Percentiles rank a stretch among this genome's conserved stretches.
These are phyloP conservation scores for Gasteruption jaculator DNA, from an alignment of 2,888 invertebrate genomes.

Conservation along the genomic window DNA sequence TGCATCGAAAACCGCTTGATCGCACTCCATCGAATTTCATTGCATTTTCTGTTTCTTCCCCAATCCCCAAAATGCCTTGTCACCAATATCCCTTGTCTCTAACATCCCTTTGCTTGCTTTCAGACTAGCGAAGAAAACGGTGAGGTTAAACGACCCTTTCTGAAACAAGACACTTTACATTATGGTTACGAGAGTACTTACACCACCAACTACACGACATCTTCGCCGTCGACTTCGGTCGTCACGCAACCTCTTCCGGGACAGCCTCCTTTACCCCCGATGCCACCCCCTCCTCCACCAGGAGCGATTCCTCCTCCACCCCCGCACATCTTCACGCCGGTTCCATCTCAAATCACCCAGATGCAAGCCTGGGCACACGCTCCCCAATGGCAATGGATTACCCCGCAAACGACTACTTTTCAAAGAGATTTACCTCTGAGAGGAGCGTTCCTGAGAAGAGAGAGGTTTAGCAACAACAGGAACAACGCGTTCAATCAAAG, in stretches of 20 bases:
- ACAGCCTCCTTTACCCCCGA: conserved; percentile 47
- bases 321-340: conserved; percentile 39
- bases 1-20: no score
- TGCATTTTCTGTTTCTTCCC: not conserved
- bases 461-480: conserved; percentile 41
- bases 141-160: conserved; percentile 31
- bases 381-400: conserved; percentile 47
- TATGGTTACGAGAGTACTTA: conserved; percentile 41
- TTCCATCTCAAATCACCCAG: conserved; percentile 41
- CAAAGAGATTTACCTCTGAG: conserved; percentile 40
- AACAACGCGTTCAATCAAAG: conserved; percentile 40
- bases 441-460: conserved; percentile 39
- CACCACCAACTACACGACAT: conserved; percentile 34
- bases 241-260: conserved; percentile 45
- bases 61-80: not conserved
- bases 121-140: conserved; percentile 37
- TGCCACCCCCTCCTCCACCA: conserved; percentile 45
- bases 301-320: conserved; percentile 39
- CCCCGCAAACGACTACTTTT: conserved; percentile 38
- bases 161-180: conserved; percentile 34
- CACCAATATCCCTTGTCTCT: conserved; percentile 1
- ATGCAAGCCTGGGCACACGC: conserved; percentile 35
- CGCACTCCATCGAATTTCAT: no score
- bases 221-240: conserved; percentile 30
- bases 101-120: conserved; percentile 13